Conservation (phyloP, 2,888 invertebrate species). For the Lasioglossum pauxillum region DNA sequence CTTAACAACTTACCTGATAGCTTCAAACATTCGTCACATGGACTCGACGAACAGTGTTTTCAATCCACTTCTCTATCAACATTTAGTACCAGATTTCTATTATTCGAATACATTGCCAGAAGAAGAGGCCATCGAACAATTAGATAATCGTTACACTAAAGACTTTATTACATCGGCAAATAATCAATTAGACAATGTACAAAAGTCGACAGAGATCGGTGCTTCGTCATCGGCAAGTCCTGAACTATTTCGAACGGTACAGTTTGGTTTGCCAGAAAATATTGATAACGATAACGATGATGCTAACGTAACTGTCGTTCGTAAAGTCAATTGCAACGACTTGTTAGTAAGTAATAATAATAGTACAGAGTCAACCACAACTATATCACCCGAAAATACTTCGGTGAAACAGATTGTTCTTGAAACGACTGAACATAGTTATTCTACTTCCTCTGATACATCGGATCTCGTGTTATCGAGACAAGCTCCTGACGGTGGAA, state of each 20-base stretch:
- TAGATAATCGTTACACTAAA: slow-evolving; percentile 78
- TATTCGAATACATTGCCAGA: slow-evolving; percentile 70
- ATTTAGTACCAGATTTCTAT: slow-evolving; percentile 77
- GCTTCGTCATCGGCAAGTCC: slow-evolving; percentile 43
- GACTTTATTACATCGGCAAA: slow-evolving; percentile 74
- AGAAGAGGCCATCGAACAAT: slow-evolving; percentile 73
- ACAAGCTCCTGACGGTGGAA: slow-evolving; percentile 83
- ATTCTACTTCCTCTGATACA: slow-evolving; percentile 72
- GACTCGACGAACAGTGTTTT: slow-evolving; percentile 76
- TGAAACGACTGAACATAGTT: slow-evolving; percentile 66
- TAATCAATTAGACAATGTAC: slow-evolving; percentile 70
- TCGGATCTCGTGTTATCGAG: slow-evolving; percentile 77
- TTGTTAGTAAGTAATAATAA: slow-evolving; percentile 71
- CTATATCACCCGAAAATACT: slow-evolving; percentile 65
- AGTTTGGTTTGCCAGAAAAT: slow-evolving; percentile 75
- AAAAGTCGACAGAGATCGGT: slow-evolving; percentile 67
- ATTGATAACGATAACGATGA: slow-evolving; percentile 74
- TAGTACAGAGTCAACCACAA: slow-evolving; percentile 71
- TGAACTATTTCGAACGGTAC: slow-evolving; percentile 69
- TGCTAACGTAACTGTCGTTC: slow-evolving; percentile 74
- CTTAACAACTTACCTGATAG: slow-evolving; percentile 77
- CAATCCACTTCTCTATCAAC: slow-evolving; percentile 81
- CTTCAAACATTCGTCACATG: slow-evolving; percentile 80
- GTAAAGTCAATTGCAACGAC: slow-evolving; percentile 74
- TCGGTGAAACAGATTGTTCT: slow-evolving; percentile 58